Evolutionary conservation across 1,140 invertebrate species (phyloP), one percentile per base, ranked within the genome.

Genomic region (Drosophila pachea): DNA sequence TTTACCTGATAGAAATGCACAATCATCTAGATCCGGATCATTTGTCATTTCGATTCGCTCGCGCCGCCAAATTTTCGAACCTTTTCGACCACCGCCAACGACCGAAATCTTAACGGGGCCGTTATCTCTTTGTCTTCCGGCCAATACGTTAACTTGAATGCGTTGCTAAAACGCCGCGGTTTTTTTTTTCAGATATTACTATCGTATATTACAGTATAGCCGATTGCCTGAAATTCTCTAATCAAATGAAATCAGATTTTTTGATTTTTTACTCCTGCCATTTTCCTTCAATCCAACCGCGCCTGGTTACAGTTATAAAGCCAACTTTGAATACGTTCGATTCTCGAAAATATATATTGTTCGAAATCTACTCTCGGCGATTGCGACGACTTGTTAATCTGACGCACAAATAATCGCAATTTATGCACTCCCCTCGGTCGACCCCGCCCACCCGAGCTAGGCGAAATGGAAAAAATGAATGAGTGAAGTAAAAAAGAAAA

Each of bases 21-120:
- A 95, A 91, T 97, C 96, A 89, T 97, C 96, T 77, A 97, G 93
- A 92, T 97, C 96, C 89, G 95, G 95, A 87, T 97, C 95, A 89
- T 94, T 89, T 84, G 88, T 89, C 89, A 89, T 89, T 82, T 89
- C 88, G 83, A 89, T 89, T 58, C 89, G 79, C 83, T 89, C 89
- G 74, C 89, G 89, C 74, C 89, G 87, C 89, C 89, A 89, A 88
- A 89, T 88, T 83, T 86, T 89, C 12, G 88, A 78, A 64, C 89
- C 89, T 78, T 86, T 88, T 67, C 86, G 87, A 76, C 89, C 89
- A 73, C 88, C 86, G 86, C 89, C 89, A 79, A 89, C 89, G 83
- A 89, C 86, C 77, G 89, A 89, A 86, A 89, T 88, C 86, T 89
- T 89, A 89, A 89, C 88, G 83, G 89, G 89, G 87, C 87, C 89